These are phyloP conservation scores for Eumaeus atala DNA, from an alignment of 1,140 invertebrate species.

Conservation along the genomic window DNA sequence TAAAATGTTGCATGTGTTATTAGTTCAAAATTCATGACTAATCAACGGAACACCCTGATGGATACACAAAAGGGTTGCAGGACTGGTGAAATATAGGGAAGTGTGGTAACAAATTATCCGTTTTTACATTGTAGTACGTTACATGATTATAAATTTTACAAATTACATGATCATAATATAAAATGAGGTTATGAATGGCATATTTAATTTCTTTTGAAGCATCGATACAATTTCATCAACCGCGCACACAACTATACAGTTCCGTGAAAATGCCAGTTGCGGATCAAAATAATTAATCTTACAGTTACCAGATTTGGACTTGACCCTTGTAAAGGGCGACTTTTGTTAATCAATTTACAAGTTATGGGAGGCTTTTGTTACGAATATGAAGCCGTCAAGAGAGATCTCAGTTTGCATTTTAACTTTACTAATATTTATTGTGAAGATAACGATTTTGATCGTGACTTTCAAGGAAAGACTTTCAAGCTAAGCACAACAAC, in stretches of 20 bases:
- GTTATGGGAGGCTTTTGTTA: constrained; percentile 27
- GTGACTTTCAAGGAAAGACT: too few species aligned
- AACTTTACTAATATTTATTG: constrained; percentile 23
- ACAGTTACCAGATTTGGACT: constrained; percentile 40
- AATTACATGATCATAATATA: too few species aligned
- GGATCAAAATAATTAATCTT: constrained; percentile 64
- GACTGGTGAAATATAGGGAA: too few species aligned
- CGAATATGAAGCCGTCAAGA: constrained; percentile 34
- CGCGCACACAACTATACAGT: constrained; percentile 22
- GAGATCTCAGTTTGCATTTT: constrained; percentile 24
- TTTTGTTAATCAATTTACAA: constrained; percentile 59
- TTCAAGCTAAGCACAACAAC: too few species aligned
- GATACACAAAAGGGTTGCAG: too few species aligned
- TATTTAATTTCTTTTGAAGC: neutral
- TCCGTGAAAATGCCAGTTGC: constrained; percentile 31
- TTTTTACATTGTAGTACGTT: too few species aligned
- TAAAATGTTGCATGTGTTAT: too few species aligned
- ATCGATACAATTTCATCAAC: constrained; percentile 15
- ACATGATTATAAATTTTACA: too few species aligned
- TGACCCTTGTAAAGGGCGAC: constrained; percentile 36
- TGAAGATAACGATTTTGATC: constrained; percentile 1
- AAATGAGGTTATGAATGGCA: too few species aligned
- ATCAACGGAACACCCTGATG: too few species aligned
- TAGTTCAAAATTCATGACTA: too few species aligned
- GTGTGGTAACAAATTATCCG: too few species aligned